phyloP scores from a whole-genome alignment of 2,113 vertebrate genomes.

The Alligator mississippiensis region DNA sequence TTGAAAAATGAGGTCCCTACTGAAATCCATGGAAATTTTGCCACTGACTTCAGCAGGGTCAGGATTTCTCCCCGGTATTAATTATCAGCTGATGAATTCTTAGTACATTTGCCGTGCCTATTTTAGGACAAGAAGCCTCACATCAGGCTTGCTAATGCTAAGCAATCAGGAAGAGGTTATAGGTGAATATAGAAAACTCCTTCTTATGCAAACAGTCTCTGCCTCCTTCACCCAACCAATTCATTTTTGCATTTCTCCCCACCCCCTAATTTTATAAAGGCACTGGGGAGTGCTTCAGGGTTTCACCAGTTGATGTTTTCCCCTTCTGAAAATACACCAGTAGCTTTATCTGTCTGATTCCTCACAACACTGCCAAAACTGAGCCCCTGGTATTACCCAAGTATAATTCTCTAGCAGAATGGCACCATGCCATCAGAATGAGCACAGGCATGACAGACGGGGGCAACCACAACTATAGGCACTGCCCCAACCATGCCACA shows the following conservation, averaged over 20 bases:
- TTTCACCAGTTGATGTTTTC: neutral
- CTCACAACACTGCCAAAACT: neutral
- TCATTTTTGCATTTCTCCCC: neutral
- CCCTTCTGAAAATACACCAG: neutral
- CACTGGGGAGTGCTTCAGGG: neutral
- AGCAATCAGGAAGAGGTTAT: neutral
- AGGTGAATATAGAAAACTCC: neutral
- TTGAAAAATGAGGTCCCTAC: neutral
- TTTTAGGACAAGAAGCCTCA: constrained; percentile 13
- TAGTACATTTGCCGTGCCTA: neutral
- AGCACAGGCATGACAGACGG: neutral
- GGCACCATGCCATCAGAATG: neutral
- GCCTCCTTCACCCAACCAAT: neutral
- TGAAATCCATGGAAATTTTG: neutral
- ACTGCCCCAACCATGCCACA: neutral
- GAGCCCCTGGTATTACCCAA: neutral
- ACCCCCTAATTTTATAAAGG: neutral
- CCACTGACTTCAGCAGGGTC: neutral
- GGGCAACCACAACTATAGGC: neutral
- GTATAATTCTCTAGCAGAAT: neutral
- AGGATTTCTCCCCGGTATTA: neutral
- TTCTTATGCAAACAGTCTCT: neutral
- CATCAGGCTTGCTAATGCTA: neutral
- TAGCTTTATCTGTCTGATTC: neutral
- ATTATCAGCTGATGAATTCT: neutral